A percentile compares a stretch with the other conserved stretches of the same genome.
Conservation (phyloP, 2,113 vertebrate genomes). For the Chloroceryle aenea region DNA sequence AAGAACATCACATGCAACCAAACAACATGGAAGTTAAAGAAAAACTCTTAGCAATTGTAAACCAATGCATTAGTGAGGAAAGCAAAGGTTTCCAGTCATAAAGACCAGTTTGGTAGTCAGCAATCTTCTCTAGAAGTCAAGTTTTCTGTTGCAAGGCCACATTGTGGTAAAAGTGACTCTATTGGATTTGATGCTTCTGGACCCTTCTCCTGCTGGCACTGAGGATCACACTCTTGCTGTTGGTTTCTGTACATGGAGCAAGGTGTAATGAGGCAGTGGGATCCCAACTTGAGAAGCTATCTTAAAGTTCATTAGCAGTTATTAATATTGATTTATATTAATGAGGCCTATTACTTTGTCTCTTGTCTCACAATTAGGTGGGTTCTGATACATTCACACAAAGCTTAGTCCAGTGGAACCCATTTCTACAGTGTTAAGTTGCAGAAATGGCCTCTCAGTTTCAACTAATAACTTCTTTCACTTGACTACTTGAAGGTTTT, state of each 20-base stretch:
- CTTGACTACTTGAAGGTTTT: not conserved
- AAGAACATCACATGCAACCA: not conserved
- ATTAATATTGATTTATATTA: not conserved
- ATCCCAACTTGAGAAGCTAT: not conserved
- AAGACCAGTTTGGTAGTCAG: not conserved
- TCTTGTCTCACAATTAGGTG: rapidly evolving
- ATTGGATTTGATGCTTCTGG: not conserved
- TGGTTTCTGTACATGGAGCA: not conserved
- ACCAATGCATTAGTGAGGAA: not conserved
- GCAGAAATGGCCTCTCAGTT: not conserved
- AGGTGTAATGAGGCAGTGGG: not conserved
- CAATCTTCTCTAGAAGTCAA: not conserved
- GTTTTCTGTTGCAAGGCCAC: not conserved
- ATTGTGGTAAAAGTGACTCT: not conserved
- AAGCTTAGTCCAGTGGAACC: not conserved
- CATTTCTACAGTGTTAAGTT: not conserved
- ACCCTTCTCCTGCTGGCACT: not conserved
- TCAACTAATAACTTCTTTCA: not conserved
- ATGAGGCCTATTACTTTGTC: not conserved
- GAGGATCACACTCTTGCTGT: not conserved
- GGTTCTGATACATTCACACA: not conserved
- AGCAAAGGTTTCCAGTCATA: too few species aligned
- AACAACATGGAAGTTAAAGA: not conserved
- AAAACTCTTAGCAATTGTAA: not conserved
- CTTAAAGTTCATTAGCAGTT: not conserved